Evolutionary conservation across 2,888 invertebrate genomes (phyloP), one percentile per base, ranked within the genome.

Genomic region (Tinea pellionella): DNA sequence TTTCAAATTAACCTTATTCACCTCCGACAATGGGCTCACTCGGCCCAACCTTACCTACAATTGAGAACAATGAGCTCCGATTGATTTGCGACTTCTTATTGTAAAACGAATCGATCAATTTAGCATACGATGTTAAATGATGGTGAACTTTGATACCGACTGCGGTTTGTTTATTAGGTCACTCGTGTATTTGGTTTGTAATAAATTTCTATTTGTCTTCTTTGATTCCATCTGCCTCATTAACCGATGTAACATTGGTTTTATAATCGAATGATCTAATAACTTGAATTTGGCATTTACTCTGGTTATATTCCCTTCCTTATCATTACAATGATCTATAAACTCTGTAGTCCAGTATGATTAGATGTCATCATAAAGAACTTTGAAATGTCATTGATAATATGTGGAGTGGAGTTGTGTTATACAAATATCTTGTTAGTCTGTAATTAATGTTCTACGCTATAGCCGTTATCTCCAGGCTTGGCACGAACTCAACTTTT

Each of bases 1-100:
- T 41, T 47, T 15, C 16, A 47, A 47, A 47, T 47, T 47, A 47
- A 47, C 47, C 53, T 53, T 24, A 53, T 53, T 53, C 19, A 53
- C 53, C 47, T 47, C 24, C 24, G 53, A 53, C 53, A 53, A 53
- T 53, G 24, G 53, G 24, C 24, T 18, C 53, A 24, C n/a, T 24
- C 24, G 4, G 51, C 13, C 13, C 53, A 53, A 12, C 53, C 53
- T 18, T n/a, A 53, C 53, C 53, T 53, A 53, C 53, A 53, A 53
- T 53, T 53, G 53, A 24, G 24, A 24, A 53, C 24, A 53, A 53
- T 24, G 53, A 53, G 53, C 24, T n/a, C 18, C 24, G 53, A 53
- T 53, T 53, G 53, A 53, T 24, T 24, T 53, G 53, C 53, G 24
- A 24, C 19, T 18, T 12, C 19, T 13, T 18, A 15, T 47, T 24